phyloP scores from a whole-genome alignment of 2,888 invertebrate species.

The Lottia gigantea region DNA sequence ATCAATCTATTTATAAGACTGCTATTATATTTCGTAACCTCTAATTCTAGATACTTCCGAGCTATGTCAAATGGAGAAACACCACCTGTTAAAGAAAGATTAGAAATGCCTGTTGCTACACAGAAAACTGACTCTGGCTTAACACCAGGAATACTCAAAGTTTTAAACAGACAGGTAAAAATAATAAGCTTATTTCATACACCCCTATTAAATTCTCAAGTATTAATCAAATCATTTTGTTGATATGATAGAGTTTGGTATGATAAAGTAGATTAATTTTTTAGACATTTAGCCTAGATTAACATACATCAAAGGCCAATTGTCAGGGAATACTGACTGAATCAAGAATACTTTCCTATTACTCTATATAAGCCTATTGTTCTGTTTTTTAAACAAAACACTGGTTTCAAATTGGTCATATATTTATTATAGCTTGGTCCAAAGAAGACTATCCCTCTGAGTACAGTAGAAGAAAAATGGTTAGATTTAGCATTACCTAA shows the following conservation, averaged over 20 bases:
- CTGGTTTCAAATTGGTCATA: background rate
- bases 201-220: too few species aligned
- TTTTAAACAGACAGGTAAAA: constrained; percentile 80
- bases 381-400: too few species aligned
- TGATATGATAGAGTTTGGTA: too few species aligned
- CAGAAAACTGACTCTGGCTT: constrained; percentile 76
- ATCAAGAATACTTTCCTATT: too few species aligned
- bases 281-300: too few species aligned
- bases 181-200: too few species aligned
- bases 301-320: too few species aligned
- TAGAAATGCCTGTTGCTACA: constrained; percentile 70
- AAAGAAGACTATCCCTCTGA: constrained; percentile 60
- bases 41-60: constrained; percentile 73
- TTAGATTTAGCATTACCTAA: constrained; percentile 69
- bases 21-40: background rate
- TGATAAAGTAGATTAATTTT: too few species aligned
- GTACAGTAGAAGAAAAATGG: constrained; percentile 67
- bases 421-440: constrained; percentile 61
- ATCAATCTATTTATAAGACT: too few species aligned
- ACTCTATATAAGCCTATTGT: too few species aligned
- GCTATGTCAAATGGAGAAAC: constrained; percentile 81
- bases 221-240: background rate
- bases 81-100: constrained; percentile 82
- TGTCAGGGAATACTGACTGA: too few species aligned
- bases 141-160: constrained; percentile 82